Evolutionary conservation across 2,113 vertebrate genomes (phyloP).

Genomic region (Heterotis niloticus): DNA sequence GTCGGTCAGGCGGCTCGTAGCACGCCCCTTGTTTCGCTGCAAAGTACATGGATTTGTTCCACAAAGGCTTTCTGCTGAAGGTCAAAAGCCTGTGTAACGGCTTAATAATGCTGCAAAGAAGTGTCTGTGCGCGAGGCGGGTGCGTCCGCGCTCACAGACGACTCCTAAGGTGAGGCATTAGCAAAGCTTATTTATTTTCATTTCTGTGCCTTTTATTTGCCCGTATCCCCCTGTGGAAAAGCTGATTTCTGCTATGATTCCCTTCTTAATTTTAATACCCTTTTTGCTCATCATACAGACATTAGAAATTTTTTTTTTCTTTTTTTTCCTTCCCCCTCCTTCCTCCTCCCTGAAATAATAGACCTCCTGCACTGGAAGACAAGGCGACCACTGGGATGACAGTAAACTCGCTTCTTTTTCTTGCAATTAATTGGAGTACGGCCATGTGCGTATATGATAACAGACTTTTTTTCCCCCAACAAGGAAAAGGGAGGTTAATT

Average conservation of each 20-base stretch:
- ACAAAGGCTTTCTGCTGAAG: constrained; percentile 76
- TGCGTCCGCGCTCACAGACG: constrained; percentile 73
- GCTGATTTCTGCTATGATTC: constrained; percentile 96
- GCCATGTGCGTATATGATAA: constrained; percentile 89
- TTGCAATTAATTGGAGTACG: constrained; percentile 94
- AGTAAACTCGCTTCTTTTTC: constrained; percentile 79
- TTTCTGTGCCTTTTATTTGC: constrained; percentile 83
- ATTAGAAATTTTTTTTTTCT: constrained; percentile 71
- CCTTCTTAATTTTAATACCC: constrained; percentile 92
- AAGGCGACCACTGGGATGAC: constrained; percentile 81
- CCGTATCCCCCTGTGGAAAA: constrained; percentile 78
- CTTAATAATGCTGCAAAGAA: constrained; percentile 71
- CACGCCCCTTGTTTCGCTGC: constrained; percentile 43
- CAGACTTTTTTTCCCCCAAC: constrained; percentile 65
- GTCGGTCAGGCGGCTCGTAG: constrained; percentile 44
- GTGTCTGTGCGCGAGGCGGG: constrained; percentile 67
- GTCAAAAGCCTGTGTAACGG: constrained; percentile 77
- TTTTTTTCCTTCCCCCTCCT: too few relatives aligned
- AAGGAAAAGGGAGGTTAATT: constrained; percentile 87
- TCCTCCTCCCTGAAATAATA: constrained; percentile 77
- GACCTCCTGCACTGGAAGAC: constrained; percentile 80
- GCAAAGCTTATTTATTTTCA: constrained; percentile 90
- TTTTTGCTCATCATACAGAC: constrained; percentile 90
- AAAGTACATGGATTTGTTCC: constrained; percentile 62
- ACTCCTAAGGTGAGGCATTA: constrained; percentile 89